These are phyloP conservation scores for Ellobius talpinus DNA, from an alignment of 2,113 vertebrate genomes.

Conservation along the genomic window DNA sequence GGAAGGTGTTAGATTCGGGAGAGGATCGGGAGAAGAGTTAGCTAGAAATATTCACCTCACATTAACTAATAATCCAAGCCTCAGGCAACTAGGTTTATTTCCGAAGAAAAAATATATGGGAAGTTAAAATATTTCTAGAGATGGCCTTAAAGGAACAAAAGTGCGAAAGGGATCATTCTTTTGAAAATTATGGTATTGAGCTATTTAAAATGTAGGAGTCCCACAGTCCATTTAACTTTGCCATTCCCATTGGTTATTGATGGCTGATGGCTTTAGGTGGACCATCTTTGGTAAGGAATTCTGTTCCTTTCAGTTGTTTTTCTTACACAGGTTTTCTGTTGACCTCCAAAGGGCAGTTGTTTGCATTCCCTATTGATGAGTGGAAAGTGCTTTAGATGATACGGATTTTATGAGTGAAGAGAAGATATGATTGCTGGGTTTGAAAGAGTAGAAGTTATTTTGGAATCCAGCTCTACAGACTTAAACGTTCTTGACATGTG, in stretches of 20 bases:
- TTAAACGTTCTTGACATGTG: not conserved
- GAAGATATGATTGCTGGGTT: not conserved
- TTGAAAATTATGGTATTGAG: conserved; percentile 19
- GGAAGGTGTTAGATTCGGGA: conserved; percentile 60
- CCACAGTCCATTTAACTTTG: conserved; percentile 28
- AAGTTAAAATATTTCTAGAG: conserved; percentile 14
- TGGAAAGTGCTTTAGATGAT: conserved; percentile 45
- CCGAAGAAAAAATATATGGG: conserved; percentile 2
- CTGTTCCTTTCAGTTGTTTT: not conserved
- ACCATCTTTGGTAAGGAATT: not conserved
- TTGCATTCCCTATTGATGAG: not conserved
- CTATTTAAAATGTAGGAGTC: conserved; percentile 38
- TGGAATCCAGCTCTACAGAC: conserved; percentile 50
- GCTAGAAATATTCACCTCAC: conserved; percentile 66
- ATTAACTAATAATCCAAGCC: conserved; percentile 56
- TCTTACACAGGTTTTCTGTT: not conserved
- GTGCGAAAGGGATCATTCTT: not conserved
- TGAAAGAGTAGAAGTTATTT: conserved; percentile 61
- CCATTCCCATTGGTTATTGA: conserved; percentile 24
- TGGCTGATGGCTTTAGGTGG: not conserved
- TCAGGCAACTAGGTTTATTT: conserved; percentile 34
- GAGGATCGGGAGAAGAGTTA: not conserved
- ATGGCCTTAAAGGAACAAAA: conserved; percentile 15
- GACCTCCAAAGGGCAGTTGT: not conserved
- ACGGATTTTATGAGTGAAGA: conserved; percentile 73